Evolutionary conservation across 2,113 vertebrate genomes (phyloP).

Genomic region (Lepus timidus): DNA sequence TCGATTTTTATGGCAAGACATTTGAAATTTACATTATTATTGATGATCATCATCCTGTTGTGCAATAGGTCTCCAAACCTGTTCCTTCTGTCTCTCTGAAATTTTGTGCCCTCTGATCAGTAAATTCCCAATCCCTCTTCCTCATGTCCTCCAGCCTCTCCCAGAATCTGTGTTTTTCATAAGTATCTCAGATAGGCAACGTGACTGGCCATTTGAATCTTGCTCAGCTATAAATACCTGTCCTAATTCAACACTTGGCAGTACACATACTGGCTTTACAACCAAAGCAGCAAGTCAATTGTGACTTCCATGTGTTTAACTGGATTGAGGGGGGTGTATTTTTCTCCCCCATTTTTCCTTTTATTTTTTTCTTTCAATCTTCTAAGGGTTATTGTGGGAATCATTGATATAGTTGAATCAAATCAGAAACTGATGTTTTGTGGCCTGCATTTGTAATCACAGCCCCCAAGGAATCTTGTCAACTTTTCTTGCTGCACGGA

Average conservation of each 20-base stretch:
- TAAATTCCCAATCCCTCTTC: background rate
- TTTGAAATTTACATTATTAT: background rate
- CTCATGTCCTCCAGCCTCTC: background rate
- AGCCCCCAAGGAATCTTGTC: background rate
- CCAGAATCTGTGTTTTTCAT: conserved; percentile 22
- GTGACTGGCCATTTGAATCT: background rate
- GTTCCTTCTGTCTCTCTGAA: background rate
- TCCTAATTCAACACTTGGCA: background rate
- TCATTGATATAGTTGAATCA: background rate
- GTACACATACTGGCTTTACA: background rate
- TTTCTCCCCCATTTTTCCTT: background rate
- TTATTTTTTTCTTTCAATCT: background rate
- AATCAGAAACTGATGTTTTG: background rate
- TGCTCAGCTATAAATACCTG: background rate
- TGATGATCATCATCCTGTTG: background rate
- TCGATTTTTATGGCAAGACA: background rate
- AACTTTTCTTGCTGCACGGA: background rate
- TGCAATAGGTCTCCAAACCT: background rate
- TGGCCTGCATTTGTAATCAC: background rate
- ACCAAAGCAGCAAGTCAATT: background rate
- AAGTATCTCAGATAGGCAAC: background rate
- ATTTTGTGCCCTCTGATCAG: background rate
- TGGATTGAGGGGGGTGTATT: background rate
- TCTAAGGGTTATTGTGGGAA: background rate
- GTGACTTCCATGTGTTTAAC: background rate